A percentile compares a stretch with the other conserved stretches of the same genome.
Evolutionary conservation across 2,797 vertebrate genomes (phyloP).

Genomic region (Oreochromis grahami): DNA sequence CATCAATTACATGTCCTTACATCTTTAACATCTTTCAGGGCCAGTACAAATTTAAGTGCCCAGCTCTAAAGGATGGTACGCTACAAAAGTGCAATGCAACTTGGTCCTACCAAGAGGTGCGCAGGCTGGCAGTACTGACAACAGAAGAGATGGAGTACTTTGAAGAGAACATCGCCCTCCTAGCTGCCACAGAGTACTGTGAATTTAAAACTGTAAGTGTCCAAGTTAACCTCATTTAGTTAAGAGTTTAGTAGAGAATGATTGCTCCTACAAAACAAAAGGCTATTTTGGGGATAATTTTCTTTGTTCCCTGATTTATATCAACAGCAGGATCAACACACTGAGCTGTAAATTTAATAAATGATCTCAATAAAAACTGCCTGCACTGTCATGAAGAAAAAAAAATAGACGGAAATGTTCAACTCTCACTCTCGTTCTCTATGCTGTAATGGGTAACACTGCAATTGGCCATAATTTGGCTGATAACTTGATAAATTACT

Average conservation of each 20-base stretch:
- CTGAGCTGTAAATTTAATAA: too few species aligned
- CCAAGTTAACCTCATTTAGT: not conserved
- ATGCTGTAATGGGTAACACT: too few species aligned
- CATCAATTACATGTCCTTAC: accelerated
- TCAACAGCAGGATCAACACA: too few species aligned
- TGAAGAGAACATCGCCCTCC: slow-evolving; percentile 56
- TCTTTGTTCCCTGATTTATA: too few species aligned
- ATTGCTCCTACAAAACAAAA: not conserved
- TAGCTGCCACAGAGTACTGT: slow-evolving; percentile 60
- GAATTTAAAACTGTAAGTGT: slow-evolving; percentile 66
- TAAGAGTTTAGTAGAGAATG: accelerated
- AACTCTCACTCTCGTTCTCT: too few species aligned
- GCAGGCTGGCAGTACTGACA: slow-evolving; percentile 65
- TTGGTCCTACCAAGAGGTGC: slow-evolving; percentile 70
- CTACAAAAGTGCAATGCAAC: slow-evolving; percentile 1
- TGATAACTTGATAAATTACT: too few species aligned
- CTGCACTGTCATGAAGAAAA: too few species aligned
- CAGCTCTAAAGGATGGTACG: slow-evolving; percentile 42
- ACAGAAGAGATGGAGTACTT: slow-evolving; percentile 67
- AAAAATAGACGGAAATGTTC: too few species aligned
- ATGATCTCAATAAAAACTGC: too few species aligned
- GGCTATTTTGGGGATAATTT: too few species aligned
- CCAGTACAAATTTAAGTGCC: slow-evolving; percentile 66
- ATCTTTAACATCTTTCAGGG: slow-evolving; percentile 41
- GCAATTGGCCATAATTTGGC: too few species aligned